A percentile compares a stretch with the other conserved stretches of the same genome.
Evolutionary conservation across 2,888 invertebrate species (phyloP).

Genomic region (Rhagium mordax): DNA sequence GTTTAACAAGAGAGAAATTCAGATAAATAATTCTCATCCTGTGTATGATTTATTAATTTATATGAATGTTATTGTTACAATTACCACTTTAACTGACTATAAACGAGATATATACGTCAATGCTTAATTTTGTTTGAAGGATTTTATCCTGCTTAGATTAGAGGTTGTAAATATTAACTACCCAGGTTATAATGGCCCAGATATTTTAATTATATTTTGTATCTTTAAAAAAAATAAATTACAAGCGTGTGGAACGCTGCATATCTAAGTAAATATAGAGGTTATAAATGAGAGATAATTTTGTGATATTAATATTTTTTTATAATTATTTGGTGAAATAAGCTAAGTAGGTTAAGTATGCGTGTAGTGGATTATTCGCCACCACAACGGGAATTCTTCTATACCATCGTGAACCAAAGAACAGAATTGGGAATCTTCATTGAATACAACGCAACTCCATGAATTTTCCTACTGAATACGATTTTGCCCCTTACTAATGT

Average conservation of each 20-base stretch:
- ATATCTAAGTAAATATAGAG: background rate
- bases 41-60: conserved; percentile 20
- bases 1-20: background rate
- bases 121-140: conserved; percentile 24
- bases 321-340: background rate
- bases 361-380: no score
- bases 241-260: background rate
- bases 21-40: conserved; percentile 16
- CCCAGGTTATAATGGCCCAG: background rate
- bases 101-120: conserved; percentile 17
- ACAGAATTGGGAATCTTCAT: no score
- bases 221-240: background rate
- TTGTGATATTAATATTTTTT: background rate
- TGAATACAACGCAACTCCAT: no score
- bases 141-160: background rate
- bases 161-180: background rate
- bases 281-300: no score
- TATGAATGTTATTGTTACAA: conserved; percentile 19
- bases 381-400: no score
- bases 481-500: no score
- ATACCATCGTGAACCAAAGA: no score
- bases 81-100: conserved; percentile 13
- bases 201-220: background rate
- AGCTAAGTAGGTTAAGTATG: no score
- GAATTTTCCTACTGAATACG: no score